Evolutionary conservation across 1,140 invertebrate species (phyloP), one percentile per base, ranked within the genome.

Genomic region (Amphibalanus amphitrite): DNA sequence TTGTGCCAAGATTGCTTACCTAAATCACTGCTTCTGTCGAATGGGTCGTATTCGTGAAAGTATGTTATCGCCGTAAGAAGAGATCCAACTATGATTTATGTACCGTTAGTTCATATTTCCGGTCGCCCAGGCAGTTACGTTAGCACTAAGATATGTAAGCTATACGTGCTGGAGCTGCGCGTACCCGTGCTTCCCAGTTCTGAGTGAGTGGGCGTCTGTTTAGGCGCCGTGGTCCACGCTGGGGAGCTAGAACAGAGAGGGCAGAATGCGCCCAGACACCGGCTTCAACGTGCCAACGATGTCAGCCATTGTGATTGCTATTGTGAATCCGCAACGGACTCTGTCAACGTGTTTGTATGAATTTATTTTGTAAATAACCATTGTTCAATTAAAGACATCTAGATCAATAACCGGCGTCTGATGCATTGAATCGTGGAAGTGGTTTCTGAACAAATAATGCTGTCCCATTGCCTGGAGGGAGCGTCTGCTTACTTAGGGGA

Each of bases 11-110:
- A 59, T 69, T 69, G n/a, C 25, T 25, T 26, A 69, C 13, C 33
- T 40, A 69, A 69, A 40, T 38, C 47, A 69, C n/a, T 28, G n/a
- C n/a, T n/a, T n/a, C 69, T 26, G 28, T 69, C 33, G 69, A 25
- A 29, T 71, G 17, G 10, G 17, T 23, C 28, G 23, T 29, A 69
- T 26, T 28, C 28, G 28, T 67, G 28, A 28, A 69, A 29, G 38
- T 47, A 29, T 26, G 28, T 40, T 64, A 23, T 70, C 69, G 15
- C 20, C 28, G 20, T 70, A n/a, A 70, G n/a, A n/a, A n/a, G 82
- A 6, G 90, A 88, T 71, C 92, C 83, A 20, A 90, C 90, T 13
- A 88, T 85, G 0, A 90, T 81, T 65, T 71, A 69, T 71, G 59
- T 28, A 71, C n/a, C 40, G 1, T 71, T 71, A 71, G 68, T 29